Evolutionary conservation across 2,888 invertebrate genomes (phyloP).

Genomic region (Plebejus melissa): DNA sequence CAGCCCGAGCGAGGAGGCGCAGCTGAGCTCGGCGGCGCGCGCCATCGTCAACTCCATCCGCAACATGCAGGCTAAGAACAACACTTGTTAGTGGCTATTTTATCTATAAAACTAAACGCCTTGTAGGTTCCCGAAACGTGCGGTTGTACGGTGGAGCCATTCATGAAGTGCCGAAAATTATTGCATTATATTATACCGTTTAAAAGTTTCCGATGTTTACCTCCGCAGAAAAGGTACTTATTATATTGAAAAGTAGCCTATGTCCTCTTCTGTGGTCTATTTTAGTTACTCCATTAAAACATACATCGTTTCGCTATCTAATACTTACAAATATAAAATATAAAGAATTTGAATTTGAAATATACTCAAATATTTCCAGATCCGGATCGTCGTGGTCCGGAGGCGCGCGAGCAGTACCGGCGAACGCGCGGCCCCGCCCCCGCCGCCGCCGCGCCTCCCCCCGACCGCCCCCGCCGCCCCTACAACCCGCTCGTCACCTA

Average conservation of each 20-base stretch:
- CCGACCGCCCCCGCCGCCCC: conserved; percentile 30
- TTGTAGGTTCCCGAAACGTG: too few relatives aligned
- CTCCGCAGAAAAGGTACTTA: too few relatives aligned
- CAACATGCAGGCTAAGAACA: conserved; percentile 55
- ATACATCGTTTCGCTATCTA: too few relatives aligned
- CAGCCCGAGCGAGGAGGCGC: conserved; percentile 47
- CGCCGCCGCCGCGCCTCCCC: conserved; percentile 35
- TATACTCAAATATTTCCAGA: neutral
- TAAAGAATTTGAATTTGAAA: too few relatives aligned
- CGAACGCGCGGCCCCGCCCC: conserved; percentile 27
- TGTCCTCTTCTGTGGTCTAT: too few relatives aligned
- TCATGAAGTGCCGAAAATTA: too few relatives aligned
- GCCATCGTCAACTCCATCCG: conserved; percentile 66
- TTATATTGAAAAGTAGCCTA: too few relatives aligned
- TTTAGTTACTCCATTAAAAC: too few relatives aligned
- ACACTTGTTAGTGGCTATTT: conserved; percentile 51
- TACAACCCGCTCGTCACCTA: conserved; percentile 47
- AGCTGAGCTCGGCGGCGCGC: conserved; percentile 57
- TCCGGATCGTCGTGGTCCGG: conserved; percentile 32
- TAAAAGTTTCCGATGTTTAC: too few relatives aligned
- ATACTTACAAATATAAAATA: neutral
- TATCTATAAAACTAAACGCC: neutral
- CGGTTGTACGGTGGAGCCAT: too few relatives aligned
- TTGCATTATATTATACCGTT: too few relatives aligned
- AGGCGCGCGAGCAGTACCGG: conserved; percentile 32